Conservation (phyloP, 1,140 invertebrate species). For the Magallana angulata region DNA sequence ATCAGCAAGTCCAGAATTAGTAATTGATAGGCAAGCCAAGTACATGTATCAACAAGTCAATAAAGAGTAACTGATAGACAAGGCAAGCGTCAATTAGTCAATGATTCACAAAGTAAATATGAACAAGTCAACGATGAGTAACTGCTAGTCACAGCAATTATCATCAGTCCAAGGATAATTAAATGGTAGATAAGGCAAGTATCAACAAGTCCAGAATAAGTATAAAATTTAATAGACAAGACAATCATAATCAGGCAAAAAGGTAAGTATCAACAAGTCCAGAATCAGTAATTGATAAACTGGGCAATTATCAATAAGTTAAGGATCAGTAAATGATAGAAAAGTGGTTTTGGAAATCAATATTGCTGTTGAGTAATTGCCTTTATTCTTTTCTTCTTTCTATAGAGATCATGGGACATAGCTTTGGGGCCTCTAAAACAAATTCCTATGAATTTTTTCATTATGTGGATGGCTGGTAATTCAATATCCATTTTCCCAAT, state of each 20-base stretch:
- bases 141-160: no score
- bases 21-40: no score
- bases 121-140: no score
- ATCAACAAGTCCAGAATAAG: slow-evolving; percentile 4
- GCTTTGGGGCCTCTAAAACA: slow-evolving; percentile 95
- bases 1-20: no score
- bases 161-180: no score
- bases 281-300: background rate
- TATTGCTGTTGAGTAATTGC: background rate
- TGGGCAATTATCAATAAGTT: background rate
- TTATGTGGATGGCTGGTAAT: slow-evolving; percentile 99
- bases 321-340: background rate
- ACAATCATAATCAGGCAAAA: background rate
- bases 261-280: background rate
- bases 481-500: slow-evolving; percentile 99
- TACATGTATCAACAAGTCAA: no score
- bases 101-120: slow-evolving; percentile 48
- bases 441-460: slow-evolving; percentile 99
- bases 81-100: no score
- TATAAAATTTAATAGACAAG: slow-evolving; percentile 53
- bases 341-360: no score
- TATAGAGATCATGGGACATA: slow-evolving; percentile 95
- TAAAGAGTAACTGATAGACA: no score
- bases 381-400: slow-evolving; percentile 22
- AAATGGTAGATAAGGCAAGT: no score